Evolutionary conservation across 2,113 vertebrate genomes (phyloP), one percentile per base, ranked within the genome.

Genomic region (Thymallus thymallus): DNA sequence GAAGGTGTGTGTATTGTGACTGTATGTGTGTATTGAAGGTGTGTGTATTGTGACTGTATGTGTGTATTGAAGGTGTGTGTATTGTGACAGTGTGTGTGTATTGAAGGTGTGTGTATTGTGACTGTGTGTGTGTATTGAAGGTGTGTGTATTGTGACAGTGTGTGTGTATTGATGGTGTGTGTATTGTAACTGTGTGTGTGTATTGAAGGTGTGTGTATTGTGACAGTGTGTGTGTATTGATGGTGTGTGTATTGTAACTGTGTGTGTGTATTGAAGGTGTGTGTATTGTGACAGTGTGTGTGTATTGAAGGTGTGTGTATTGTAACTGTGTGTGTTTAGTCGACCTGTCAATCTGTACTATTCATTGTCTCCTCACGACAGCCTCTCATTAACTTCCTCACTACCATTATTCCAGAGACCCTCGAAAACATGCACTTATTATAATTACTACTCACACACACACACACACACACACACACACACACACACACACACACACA

Each of bases 391-490:
- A 86, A 79, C 80, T 26, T 61, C 45, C 68, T 77, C 60, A 51
- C 73, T 24, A 41, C 78, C 75, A 91, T 90, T 91, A 86, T 91
- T 88, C 82, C 78, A 76, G 71, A 79, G 78, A 14, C 48, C 76
- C 78, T 82, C 70, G 58, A 62, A 76, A 84, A 85, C 88, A 86
- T 82, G 80, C 78, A 93, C 92, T 95, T 94, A 93, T 95, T 95
- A 94, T 98, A 97, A 98, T 98, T 97, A 97, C 96, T 87, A 89
- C 94, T 93, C 93, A 22, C 56, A 22, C n/a, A 23, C 20, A 23
- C 56, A 7, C 0, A 7, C 16, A 16, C 16, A 55, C 51, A 20
- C 51, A 55, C 51, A 20, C 46, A 48, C 46, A 48, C 46, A 48
- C 6, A 48, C 4, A 48, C 46, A 12, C 46, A 48, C 46, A 48